Evolutionary conservation across 2,113 vertebrate genomes (phyloP), one percentile per base, ranked within the genome.

Genomic region (Lanius ludovicianus): DNA sequence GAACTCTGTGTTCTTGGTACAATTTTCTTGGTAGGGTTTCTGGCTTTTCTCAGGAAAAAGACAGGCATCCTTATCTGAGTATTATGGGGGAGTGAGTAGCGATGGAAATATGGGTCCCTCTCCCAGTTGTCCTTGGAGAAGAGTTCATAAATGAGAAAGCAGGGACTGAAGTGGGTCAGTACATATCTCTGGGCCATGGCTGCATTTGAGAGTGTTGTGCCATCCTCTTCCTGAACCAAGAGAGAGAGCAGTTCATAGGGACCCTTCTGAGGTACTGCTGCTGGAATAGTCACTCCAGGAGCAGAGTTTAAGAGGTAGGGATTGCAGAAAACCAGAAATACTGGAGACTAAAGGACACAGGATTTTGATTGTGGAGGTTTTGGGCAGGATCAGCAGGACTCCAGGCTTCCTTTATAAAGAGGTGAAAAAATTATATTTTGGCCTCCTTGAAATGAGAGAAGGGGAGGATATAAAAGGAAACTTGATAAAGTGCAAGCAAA

Each of bases 351-450:
- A 77, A 89, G 78, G 60, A 56, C 33, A 3, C 67, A 20, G 20
- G 41, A 20, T 89, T 96, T 75, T 16, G 7, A 0, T 77, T 91
- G 64, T 42, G 78, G 39, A 79, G 25, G 10, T 87, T 35, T 55
- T 1, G 3, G 70, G 30, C 75, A 77, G 67, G 69, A 62, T 84
- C 42, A 79, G 23, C 1, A 4, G 55, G 39, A 74, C 93, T 88
- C 27, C 28, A 91, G 57, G 35, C 21, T 82, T 94, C 50, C 71
- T 88, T 80, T 37, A 33, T 52, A 37, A 74, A 76, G 74, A 88
- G 59, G 39, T 80, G 71, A 83, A 91, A 83, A 91, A 91, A 63
- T 87, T 69, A 7, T 63, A 62, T 94, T 91, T 96, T 96, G 42
- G 22, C 20, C 50, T 93, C 30, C 55, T 80, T 96, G 55, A 70